Evolutionary conservation across 2,888 invertebrate species (phyloP), one percentile per base, ranked within the genome.

Genomic region (Epistrophella euchroma): DNA sequence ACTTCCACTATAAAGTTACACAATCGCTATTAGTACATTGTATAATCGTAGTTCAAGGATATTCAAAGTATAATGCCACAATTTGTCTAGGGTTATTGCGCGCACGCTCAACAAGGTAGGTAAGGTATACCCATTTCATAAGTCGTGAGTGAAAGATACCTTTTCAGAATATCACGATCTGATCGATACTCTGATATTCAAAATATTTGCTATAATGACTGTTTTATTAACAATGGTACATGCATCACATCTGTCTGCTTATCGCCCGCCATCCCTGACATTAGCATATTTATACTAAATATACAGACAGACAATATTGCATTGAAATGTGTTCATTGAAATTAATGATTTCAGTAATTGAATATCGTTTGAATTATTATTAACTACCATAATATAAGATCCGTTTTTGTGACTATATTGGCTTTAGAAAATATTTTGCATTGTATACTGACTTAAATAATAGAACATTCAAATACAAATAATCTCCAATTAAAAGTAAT

Each of bases 121-220:
- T 43, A 37, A 11, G 6, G 2, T 47, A 50, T 50, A 25, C 22
- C 15, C 52, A 52, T 52, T 52, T 52, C 15, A 58, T 37, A 84
- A 75, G 64, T 84, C 84, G 84, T 84, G 84, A 84, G 84, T 79
- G 74, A 84, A 84, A 79, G 71, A 79, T 75, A 71, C 62, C 25
- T 75, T 84, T 79, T 25, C 58, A 75, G 64, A 79, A 71, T 32
- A 84, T 71, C 84, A 84, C 84, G 84, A 84, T 79, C 55, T 78
- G 76, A 82, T 76, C 64, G 28, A 71, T 74, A 74, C 43, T 58
- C 64, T 79, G 84, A 84, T 84, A 84, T 71, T 75, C 71, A 84
- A 79, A 79, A 71, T 84, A 79, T 79, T 32, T 35, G 22, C 52
- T 58, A 43, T 58, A 75, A 75, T 45, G 58, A 56, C 17, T 79